Percentiles rank a stretch among this genome's conserved stretches.
Conservation (phyloP, 2,797 vertebrate species). For the Lagorchestes hirsutus region DNA sequence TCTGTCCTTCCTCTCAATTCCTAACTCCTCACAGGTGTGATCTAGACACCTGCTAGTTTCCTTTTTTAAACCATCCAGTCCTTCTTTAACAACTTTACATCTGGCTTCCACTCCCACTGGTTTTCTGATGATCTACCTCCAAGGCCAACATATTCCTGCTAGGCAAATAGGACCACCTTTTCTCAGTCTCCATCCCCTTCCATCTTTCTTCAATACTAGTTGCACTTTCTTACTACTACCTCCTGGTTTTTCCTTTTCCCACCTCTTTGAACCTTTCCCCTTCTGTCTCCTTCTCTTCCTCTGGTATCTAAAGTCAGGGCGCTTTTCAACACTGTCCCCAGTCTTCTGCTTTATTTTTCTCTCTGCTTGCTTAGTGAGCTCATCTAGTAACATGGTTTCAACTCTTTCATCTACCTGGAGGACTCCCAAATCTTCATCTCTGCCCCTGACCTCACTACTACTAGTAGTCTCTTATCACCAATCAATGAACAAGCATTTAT, state of each 20-base stretch:
- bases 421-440: slow-evolving; percentile 73
- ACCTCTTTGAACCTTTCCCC: not conserved
- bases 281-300: not conserved
- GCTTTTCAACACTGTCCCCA: not conserved
- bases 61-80: not conserved
- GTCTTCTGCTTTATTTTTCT: slow-evolving; percentile 54
- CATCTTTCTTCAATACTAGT: not conserved
- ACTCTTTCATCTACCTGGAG: slow-evolving; percentile 64
- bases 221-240: not conserved
- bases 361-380: slow-evolving; percentile 63
- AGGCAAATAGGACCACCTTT: not conserved
- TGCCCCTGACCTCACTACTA: slow-evolving; percentile 55
- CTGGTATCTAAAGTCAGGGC: not conserved
- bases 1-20: not conserved
- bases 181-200: not conserved
- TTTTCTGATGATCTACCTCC: not conserved
- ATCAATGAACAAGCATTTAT: not conserved
- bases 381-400: slow-evolving; percentile 76
- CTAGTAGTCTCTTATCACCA: slow-evolving; percentile 3
- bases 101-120: not conserved
- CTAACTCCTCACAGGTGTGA: not conserved
- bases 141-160: not conserved
- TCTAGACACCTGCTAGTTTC: not conserved
- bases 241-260: not conserved
- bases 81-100: not conserved